phyloP scores from a whole-genome alignment of 2,797 vertebrate species.

The Apodemus agrarius region DNA sequence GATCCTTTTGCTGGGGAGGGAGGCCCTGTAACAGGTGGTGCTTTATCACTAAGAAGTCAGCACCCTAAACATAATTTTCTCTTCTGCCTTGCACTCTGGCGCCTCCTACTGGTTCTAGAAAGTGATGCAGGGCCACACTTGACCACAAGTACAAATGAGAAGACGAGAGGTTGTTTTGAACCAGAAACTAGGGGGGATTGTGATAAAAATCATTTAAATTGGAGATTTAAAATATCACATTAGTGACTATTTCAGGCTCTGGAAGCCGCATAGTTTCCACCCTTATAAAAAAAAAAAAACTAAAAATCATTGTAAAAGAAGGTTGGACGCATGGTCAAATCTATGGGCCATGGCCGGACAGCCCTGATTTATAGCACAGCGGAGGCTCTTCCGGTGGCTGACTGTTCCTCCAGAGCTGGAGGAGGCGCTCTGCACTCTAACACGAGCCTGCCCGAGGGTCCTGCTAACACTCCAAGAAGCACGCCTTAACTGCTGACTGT shows the following conservation, averaged over 20 bases:
- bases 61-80: background rate
- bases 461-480: background rate
- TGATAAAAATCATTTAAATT: background rate
- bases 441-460: background rate
- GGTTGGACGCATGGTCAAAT: background rate
- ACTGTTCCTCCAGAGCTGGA: background rate
- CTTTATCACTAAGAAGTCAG: background rate
- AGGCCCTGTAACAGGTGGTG: background rate
- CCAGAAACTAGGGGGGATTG: background rate
- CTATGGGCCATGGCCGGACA: no score
- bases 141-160: no score
- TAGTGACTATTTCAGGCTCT: background rate
- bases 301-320: background rate
- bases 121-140: background rate
- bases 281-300: background rate
- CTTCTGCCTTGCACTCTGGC: background rate
- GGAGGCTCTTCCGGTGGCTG: background rate
- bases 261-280: background rate
- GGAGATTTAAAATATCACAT: background rate
- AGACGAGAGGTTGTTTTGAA: background rate
- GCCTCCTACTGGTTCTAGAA: background rate
- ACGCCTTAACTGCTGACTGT: rapidly evolving
- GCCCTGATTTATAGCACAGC: background rate
- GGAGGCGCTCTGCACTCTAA: background rate
- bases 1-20: background rate